A percentile compares a stretch with the other conserved stretches of the same genome.
Conservation (phyloP, 1,140 invertebrate species). For the Phenacoccus solenopsis region DNA sequence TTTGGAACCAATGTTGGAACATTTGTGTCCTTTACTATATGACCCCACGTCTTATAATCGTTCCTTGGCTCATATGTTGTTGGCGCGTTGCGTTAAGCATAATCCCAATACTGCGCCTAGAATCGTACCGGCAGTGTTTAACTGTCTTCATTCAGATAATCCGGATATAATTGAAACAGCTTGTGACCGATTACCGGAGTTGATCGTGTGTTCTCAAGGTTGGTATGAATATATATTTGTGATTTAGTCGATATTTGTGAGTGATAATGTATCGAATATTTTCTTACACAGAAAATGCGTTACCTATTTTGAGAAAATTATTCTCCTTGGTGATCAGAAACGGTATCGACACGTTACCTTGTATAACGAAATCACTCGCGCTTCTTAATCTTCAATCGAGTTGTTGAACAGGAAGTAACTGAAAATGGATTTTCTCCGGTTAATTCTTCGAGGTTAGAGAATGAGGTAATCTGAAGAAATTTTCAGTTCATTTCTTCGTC, state of each 20-base stretch:
- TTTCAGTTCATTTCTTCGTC: no score
- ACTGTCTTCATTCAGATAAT: conserved; percentile 40
- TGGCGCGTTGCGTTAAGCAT: conserved; percentile 50
- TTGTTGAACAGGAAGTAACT: no score
- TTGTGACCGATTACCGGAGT: conserved; percentile 69
- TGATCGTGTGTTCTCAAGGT: conserved; percentile 40
- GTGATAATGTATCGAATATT: conserved; percentile 19
- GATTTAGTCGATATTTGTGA: neutral
- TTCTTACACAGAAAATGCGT: conserved; percentile 56
- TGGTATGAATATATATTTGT: neutral
- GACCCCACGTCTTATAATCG: conserved; percentile 49
- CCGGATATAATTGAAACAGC: conserved; percentile 64
- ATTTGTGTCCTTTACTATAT: conserved; percentile 44
- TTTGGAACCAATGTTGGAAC: conserved; percentile 49
- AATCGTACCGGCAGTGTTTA: conserved; percentile 50
- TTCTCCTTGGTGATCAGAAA: conserved; percentile 70
- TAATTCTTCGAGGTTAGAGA: no score
- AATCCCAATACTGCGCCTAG: conserved; percentile 42
- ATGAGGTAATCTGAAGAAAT: no score
- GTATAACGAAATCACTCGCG: conserved; percentile 63
- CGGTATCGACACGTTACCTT: conserved; percentile 59
- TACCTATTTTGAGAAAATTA: conserved; percentile 59
- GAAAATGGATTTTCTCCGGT: no score
- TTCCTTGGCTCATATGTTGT: conserved; percentile 46
- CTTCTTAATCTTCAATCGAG: conserved; percentile 70